Evolutionary conservation across 2,797 vertebrate genomes (phyloP).

Genomic region (Lagodon rhomboides): DNA sequence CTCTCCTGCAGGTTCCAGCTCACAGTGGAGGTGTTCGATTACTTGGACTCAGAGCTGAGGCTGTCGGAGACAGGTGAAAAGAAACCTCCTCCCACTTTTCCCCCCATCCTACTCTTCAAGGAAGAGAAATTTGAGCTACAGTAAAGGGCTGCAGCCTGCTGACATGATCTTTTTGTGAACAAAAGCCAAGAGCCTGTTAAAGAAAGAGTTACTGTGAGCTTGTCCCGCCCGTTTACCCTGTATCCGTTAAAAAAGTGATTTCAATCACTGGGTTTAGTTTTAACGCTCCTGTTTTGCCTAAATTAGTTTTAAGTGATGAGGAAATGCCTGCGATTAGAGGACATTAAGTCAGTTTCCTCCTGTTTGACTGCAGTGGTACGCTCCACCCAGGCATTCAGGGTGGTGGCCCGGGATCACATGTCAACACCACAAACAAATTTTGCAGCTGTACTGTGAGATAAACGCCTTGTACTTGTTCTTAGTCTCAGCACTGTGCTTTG

Average conservation of each 20-base stretch:
- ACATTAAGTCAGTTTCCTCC: conserved; percentile 69
- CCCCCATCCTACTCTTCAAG: conserved; percentile 28
- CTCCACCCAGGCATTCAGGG: conserved; percentile 48
- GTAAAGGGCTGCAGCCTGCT: conserved; percentile 30
- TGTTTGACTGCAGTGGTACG: conserved; percentile 42
- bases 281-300: conserved; percentile 7
- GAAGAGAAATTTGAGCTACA: conserved; percentile 71
- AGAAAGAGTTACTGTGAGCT: conserved; percentile 36
- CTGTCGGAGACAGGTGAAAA: conserved; percentile 94
- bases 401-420: conserved; percentile 32
- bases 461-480: not conserved
- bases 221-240: conserved; percentile 9
- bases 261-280: conserved; percentile 12
- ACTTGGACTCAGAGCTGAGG: conserved; percentile 95
- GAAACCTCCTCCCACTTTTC: conserved; percentile 33
- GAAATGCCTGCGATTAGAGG: conserved; percentile 73
- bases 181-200: conserved; percentile 27
- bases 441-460: conserved; percentile 20
- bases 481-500: not conserved
- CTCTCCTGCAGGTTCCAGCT: conserved; percentile 93
- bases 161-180: conserved; percentile 69
- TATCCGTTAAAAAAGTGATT: not conserved
- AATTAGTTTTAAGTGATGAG: conserved; percentile 50
- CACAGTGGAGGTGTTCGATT: conserved; percentile 98
- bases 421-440: conserved; percentile 53